Base-by-base conservation (phyloP, 1,140 invertebrate genomes). In the Adoxophyes honmai region DNA sequence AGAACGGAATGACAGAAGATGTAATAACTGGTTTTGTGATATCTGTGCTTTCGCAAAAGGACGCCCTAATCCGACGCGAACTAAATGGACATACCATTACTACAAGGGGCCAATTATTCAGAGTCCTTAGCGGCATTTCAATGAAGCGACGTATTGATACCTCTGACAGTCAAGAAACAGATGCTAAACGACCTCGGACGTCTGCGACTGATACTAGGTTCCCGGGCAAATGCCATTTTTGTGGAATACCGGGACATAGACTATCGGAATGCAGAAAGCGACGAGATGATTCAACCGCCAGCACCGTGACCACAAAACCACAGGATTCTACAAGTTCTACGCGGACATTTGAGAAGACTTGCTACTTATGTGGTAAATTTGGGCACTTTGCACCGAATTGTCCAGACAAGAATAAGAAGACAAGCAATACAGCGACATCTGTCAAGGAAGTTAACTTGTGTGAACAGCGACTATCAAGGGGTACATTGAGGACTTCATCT, bases 1-100 rank as follows among this genome's bases (percentile, higher is more conserved):
- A n/a, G 4, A 53, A 38, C 1, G 15, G 13, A 21, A 62, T 72
- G 60, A 52, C 54, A 38, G 66, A 72, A 61, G 60, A 67, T 42
- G 62, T 65, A 4, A 39, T 69, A 13, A 69, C 70, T 11, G 70
- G 70, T n/a, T 73, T 73, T 42, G 64, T 64, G 2, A 64, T 62
- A 34, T 64, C 66, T 0, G 61, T 72, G 0, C 18, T 72, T 3
- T 62, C 54, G 52, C 55, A 68, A n/a, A 68, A 68, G 34, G 55
- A 66, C 28, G 4, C 35, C 11, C 6, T 64, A 18, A 68, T 68
- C 51, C 51, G 66, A 1, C 63, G 62, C 1, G 66, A 72, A 21
- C 36, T 72, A 8, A 64, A 54, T 13, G 42, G 63, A 33, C 60
- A 64, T 7, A 53, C 9, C 42, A 57, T 66, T 7, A 62, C 54